These are phyloP conservation scores for Sciurus carolinensis DNA, from an alignment of 2,797 vertebrate species.

Conservation along the genomic window DNA sequence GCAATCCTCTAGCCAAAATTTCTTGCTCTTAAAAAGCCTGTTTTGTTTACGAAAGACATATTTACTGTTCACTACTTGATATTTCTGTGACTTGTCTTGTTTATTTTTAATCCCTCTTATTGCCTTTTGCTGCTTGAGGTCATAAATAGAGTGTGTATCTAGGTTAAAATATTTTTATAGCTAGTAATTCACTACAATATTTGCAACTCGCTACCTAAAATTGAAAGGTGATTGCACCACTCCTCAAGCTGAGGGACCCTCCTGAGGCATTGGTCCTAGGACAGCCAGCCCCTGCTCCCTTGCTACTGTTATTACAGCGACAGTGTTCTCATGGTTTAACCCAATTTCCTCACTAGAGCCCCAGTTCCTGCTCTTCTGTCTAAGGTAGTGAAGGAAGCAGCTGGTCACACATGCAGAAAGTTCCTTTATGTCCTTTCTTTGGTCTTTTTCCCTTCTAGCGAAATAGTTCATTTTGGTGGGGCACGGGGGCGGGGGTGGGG, in stretches of 20 bases:
- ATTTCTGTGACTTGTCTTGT: not conserved
- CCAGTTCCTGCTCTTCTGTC: not conserved
- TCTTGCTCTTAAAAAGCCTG: not conserved
- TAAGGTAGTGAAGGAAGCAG: not conserved
- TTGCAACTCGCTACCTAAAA: not conserved
- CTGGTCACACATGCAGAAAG: not conserved
- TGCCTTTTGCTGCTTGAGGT: not conserved
- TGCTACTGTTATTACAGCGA: not conserved
- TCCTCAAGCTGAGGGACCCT: not conserved
- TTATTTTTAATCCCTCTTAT: slow-evolving; percentile 53
- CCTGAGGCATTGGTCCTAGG: not conserved
- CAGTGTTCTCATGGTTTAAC: not conserved
- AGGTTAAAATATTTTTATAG: not conserved
- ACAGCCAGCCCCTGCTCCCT: not conserved
- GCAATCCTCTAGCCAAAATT: not conserved
- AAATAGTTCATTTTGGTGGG: not conserved
- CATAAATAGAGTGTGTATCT: not conserved
- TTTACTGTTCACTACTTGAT: not conserved
- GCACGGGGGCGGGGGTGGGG: too few species aligned
- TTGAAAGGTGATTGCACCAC: not conserved
- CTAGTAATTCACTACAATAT: not conserved
- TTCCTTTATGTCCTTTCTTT: not conserved
- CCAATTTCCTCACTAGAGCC: not conserved
- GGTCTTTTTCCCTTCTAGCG: not conserved
- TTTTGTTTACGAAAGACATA: not conserved